Percentiles rank a stretch among this genome's conserved stretches.
Evolutionary conservation across 1,140 invertebrate genomes (phyloP).

Genomic region (Bombus haemorrhoidalis): DNA sequence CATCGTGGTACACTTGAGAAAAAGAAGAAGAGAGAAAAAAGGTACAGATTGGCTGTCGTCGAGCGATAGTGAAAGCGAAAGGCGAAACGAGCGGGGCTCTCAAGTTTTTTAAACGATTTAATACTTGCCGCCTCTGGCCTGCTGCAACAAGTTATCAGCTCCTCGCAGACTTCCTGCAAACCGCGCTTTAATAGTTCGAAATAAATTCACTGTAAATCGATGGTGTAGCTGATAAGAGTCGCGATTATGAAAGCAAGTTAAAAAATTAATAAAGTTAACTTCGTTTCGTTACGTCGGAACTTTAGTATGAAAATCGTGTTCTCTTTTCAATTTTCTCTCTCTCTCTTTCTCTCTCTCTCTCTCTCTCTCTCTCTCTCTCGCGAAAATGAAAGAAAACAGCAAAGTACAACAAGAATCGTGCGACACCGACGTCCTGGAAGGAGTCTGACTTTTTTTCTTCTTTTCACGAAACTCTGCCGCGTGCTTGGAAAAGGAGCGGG

Average conservation of each 20-base stretch:
- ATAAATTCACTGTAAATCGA: conserved; percentile 9
- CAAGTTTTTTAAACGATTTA: conserved; percentile 16
- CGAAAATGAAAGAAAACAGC: background rate
- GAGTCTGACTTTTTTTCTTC: background rate
- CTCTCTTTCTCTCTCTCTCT: too few species aligned
- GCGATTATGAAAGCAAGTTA: background rate
- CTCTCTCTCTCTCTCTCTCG: too few species aligned
- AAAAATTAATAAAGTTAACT: background rate
- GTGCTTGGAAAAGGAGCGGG: conserved; percentile 36
- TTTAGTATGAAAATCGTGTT: background rate
- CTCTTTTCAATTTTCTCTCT: background rate
- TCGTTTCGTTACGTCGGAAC: background rate
- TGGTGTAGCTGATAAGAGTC: background rate
- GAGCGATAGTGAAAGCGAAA: background rate
- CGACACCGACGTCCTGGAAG: background rate
- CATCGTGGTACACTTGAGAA: background rate
- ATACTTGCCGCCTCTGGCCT: background rate
- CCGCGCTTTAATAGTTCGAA: background rate
- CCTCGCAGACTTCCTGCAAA: background rate
- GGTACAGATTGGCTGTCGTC: background rate
- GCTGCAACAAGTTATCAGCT: conserved; percentile 33
- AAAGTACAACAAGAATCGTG: background rate
- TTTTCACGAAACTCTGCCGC: background rate
- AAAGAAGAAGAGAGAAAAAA: background rate
- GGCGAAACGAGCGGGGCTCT: background rate